Evolutionary conservation across 2,888 invertebrate species (phyloP).

Genomic region (Brachylomia viminalis): DNA sequence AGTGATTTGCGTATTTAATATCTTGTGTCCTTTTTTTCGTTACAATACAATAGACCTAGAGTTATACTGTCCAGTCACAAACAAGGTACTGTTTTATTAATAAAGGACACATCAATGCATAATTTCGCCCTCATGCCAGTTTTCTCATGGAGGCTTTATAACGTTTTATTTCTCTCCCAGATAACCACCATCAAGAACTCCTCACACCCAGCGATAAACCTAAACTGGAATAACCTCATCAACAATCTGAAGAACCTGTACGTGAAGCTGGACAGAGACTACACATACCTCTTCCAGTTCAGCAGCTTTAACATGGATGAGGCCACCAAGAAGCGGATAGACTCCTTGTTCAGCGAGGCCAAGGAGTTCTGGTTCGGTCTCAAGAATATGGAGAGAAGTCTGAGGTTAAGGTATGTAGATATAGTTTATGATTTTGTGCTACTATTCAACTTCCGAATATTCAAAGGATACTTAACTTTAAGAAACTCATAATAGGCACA

Average conservation of each 20-base stretch:
- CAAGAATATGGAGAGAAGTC: slow-evolving; percentile 73
- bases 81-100: not conserved
- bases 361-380: slow-evolving; percentile 82
- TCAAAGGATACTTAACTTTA: not conserved
- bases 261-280: slow-evolving; percentile 77
- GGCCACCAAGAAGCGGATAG: slow-evolving; percentile 61
- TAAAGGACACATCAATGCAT: not conserved
- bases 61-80: not conserved
- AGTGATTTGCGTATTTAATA: no score
- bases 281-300: slow-evolving; percentile 84
- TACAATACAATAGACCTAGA: not conserved
- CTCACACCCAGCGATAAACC: slow-evolving; percentile 67
- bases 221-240: slow-evolving; percentile 83
- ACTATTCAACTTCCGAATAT: not conserved
- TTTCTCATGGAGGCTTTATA: not conserved
- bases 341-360: slow-evolving; percentile 68
- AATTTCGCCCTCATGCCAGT: not conserved
- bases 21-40: no score
- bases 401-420: slow-evolving; percentile 78
- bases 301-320: slow-evolving; percentile 79
- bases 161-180: slow-evolving; percentile 61
- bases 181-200: slow-evolving; percentile 72
- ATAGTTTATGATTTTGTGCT: not conserved
- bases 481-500: not conserved
- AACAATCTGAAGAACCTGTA: slow-evolving; percentile 79